Evolutionary conservation across 2,888 invertebrate species (phyloP).

Genomic region (Parapristionchus giblindavisi): DNA sequence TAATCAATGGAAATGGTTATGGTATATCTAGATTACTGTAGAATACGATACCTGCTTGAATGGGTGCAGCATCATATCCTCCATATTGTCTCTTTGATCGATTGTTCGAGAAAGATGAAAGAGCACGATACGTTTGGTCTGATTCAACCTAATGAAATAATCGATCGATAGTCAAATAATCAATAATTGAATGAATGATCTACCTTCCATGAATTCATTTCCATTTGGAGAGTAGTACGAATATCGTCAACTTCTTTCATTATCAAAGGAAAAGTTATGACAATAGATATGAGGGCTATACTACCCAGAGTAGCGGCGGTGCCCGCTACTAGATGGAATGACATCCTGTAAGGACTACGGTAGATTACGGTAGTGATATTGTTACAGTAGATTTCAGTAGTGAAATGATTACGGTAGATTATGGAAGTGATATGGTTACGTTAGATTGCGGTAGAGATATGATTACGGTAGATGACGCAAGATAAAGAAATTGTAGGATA

Average conservation of each 20-base stretch:
- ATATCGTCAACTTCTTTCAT: slow-evolving; percentile 51
- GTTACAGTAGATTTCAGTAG: not conserved
- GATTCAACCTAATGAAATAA: not conserved
- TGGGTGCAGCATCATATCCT: slow-evolving; percentile 49
- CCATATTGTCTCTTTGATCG: slow-evolving; percentile 44
- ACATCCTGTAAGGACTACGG: slow-evolving; percentile 15
- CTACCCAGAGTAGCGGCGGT: slow-evolving; percentile 50
- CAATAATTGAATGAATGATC: not conserved
- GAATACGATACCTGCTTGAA: not conserved
- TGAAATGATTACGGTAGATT: not conserved
- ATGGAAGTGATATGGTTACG: not conserved
- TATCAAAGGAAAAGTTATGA: slow-evolving; percentile 49
- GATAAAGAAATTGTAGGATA: not conserved
- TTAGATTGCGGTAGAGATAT: not conserved
- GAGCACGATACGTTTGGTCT: slow-evolving; percentile 10
- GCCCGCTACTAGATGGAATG: slow-evolving; percentile 44
- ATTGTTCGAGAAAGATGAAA: not conserved
- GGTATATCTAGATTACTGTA: not conserved
- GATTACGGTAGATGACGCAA: not conserved
- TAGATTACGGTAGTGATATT: not conserved
- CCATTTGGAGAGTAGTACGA: slow-evolving; percentile 53
- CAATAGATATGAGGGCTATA: slow-evolving; percentile 43
- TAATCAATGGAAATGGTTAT: not conserved
- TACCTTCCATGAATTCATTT: slow-evolving; percentile 59
- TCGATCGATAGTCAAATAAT: not conserved